phyloP scores from a whole-genome alignment of 2,113 vertebrate genomes.

The Opisthocomus hoazin region DNA sequence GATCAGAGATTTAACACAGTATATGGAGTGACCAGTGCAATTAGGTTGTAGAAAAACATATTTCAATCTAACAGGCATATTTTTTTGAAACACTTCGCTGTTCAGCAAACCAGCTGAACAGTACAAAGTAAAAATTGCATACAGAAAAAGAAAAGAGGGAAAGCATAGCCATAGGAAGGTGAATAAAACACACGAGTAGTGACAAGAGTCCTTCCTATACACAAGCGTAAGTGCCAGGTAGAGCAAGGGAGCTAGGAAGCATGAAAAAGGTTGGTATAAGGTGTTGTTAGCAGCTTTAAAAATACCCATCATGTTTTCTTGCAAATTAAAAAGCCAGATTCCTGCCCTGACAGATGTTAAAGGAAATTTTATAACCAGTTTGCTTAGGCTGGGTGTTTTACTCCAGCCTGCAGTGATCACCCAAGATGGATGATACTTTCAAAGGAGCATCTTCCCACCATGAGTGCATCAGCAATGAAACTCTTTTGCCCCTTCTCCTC shows the following conservation, averaged over 20 bases:
- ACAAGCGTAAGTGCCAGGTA: not conserved
- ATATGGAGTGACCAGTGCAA: not conserved
- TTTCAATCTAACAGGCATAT: not conserved
- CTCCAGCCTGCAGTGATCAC: rapidly evolving
- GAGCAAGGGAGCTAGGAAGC: not conserved
- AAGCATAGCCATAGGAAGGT: not conserved
- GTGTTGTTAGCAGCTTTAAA: not conserved
- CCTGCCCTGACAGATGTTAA: not conserved
- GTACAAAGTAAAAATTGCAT: not conserved
- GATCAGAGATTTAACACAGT: not conserved
- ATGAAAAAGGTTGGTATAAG: not conserved
- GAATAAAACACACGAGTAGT: not conserved
- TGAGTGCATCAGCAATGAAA: not conserved
- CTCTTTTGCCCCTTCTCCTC: not conserved
- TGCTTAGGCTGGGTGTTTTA: not conserved
- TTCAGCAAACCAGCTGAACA: not conserved
- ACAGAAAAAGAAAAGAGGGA: not conserved
- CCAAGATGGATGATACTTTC: not conserved
- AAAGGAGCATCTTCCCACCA: not conserved
- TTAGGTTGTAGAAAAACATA: not conserved
- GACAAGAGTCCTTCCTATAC: not conserved
- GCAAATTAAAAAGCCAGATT: not conserved
- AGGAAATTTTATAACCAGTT: not conserved
- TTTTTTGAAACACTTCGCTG: not conserved
- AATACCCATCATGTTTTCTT: not conserved